These are phyloP conservation scores for Panzeria rudis DNA, from an alignment of 2,888 invertebrate species.

Conservation along the genomic window DNA sequence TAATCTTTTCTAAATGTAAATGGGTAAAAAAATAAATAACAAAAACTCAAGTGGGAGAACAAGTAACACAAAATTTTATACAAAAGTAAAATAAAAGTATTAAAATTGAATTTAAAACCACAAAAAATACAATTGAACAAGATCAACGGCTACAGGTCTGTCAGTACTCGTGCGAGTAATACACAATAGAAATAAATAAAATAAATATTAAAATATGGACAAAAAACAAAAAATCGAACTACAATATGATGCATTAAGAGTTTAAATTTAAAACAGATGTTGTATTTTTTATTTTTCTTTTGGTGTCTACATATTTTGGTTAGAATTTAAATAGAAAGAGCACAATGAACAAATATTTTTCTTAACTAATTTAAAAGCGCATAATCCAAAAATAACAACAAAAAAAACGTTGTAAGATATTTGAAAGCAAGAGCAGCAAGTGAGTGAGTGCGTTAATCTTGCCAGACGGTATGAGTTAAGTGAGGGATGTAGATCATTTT, in stretches of 20 bases:
- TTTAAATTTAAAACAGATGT: slow-evolving; percentile 72
- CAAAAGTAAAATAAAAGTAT: slow-evolving; percentile 33
- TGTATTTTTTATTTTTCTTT: slow-evolving; percentile 34
- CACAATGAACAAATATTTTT: slow-evolving; percentile 16
- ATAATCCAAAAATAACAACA: slow-evolving; percentile 55
- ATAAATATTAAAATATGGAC: slow-evolving; percentile 45
- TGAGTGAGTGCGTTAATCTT: slow-evolving; percentile 1
- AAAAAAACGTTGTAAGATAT: slow-evolving; percentile 8
- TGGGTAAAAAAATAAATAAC: slow-evolving; percentile 1
- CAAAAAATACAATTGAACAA: slow-evolving; percentile 51
- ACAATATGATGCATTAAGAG: slow-evolving; percentile 53
- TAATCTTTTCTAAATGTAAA: slow-evolving; percentile 45
- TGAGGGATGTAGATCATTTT: slow-evolving; percentile 19
- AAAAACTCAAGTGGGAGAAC: slow-evolving; percentile 71
- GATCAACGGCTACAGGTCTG: slow-evolving; percentile 45
- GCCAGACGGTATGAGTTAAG: not conserved
- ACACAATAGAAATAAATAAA: slow-evolving; percentile 13
- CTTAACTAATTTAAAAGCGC: slow-evolving; percentile 46
- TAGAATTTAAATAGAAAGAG: slow-evolving; percentile 63
- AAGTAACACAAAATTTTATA: slow-evolving; percentile 62
- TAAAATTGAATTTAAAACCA: slow-evolving; percentile 56
- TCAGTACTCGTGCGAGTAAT: slow-evolving; percentile 19
- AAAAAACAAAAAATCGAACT: slow-evolving; percentile 37
- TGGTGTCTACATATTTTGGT: slow-evolving; percentile 27
- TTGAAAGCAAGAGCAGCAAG: slow-evolving; percentile 32